Conservation (phyloP, 2,113 vertebrate species). For the Crotophaga sulcirostris region DNA sequence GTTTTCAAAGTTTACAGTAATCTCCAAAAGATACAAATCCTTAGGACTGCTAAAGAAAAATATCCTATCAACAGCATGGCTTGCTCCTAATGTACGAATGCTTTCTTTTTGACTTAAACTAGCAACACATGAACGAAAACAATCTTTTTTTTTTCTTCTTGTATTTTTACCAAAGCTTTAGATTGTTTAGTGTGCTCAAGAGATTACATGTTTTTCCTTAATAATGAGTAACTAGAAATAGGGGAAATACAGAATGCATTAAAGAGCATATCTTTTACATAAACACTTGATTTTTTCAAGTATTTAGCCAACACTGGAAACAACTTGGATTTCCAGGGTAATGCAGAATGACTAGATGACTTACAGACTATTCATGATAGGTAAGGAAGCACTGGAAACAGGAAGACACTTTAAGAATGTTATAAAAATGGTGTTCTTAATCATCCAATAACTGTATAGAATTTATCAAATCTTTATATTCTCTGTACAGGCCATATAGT, state of each 20-base stretch:
- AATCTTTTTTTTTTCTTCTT: background rate
- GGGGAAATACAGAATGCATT: background rate
- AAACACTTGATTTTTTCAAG: background rate
- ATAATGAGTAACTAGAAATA: background rate
- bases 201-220: background rate
- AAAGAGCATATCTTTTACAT: background rate
- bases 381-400: background rate
- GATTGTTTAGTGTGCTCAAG: background rate
- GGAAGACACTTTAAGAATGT: background rate
- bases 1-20: background rate
- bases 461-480: background rate
- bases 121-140: background rate
- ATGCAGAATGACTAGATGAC: background rate
- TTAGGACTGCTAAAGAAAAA: background rate
- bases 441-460: background rate
- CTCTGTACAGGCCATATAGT: background rate
- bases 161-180: background rate
- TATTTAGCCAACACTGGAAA: background rate
- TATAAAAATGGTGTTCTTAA: background rate
- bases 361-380: rapidly evolving
- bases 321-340: background rate
- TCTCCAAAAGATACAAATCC: background rate
- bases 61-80: background rate
- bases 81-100: background rate
- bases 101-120: background rate